Evolutionary conservation across 35 echinoderm and acorn worm species (phyloP).

Genomic region (Lytechinus pictus): DNA sequence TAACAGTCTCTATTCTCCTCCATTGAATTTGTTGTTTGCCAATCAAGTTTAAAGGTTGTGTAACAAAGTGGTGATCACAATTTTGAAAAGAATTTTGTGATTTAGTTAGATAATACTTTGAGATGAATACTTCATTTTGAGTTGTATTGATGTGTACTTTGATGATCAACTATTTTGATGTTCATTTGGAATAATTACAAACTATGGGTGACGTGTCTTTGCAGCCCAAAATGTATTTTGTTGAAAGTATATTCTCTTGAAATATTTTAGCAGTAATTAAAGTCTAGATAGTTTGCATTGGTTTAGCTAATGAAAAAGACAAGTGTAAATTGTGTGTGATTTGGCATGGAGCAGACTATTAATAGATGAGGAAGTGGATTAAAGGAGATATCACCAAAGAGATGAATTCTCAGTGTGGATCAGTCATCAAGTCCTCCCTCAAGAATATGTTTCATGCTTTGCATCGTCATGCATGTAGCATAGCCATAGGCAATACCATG

Average conservation of each 20-base stretch:
- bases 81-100: no score
- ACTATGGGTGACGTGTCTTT: no score
- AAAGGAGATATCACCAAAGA: not conserved
- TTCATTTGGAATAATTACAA: no score
- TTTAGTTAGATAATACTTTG: no score
- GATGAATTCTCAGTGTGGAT: not conserved
- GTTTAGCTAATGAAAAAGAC: not conserved
- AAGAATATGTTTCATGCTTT: not conserved
- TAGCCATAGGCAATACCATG: not conserved
- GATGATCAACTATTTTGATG: no score
- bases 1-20: no score
- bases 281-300: not conserved
- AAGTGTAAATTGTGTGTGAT: not conserved
- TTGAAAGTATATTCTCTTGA: not conserved
- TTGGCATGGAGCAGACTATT: not conserved
- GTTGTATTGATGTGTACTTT: no score
- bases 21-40: no score
- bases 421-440: not conserved
- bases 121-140: no score
- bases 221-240: no score
- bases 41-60: no score
- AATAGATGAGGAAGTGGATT: conserved; percentile 12
- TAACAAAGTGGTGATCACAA: no score
- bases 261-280: not conserved
- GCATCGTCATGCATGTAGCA: not conserved